Percentiles rank a stretch among this genome's conserved stretches.
Conservation (phyloP, 2,888 invertebrate genomes). For the Anthophora plumipes region DNA sequence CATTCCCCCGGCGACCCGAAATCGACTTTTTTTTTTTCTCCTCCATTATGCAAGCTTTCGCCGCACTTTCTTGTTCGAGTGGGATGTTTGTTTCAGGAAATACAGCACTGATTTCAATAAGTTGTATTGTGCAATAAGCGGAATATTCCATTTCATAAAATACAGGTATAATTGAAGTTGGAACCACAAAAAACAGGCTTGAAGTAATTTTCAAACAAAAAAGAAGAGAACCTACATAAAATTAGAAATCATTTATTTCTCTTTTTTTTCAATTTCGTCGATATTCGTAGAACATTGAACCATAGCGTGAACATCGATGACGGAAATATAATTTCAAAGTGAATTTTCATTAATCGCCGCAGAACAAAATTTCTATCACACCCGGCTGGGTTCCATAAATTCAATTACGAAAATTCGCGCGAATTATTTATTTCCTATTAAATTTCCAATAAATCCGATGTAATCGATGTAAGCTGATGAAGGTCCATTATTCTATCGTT, state of each 20-base stretch:
- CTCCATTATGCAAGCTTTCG: background rate
- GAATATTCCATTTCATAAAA: background rate
- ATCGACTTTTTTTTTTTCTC: background rate
- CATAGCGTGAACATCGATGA: background rate
- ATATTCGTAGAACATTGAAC: background rate
- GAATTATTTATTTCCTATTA: slow-evolving; percentile 53
- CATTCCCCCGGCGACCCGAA: background rate
- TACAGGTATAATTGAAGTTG: background rate
- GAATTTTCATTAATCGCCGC: slow-evolving; percentile 1
- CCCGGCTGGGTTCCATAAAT: slow-evolving; percentile 31
- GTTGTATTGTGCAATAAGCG: background rate
- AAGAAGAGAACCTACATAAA: background rate
- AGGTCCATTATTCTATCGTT: slow-evolving; percentile 48
- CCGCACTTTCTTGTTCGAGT: background rate
- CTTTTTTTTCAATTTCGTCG: slow-evolving; percentile 15
- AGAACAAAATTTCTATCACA: slow-evolving; percentile 13
- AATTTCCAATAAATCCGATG: slow-evolving; percentile 49
- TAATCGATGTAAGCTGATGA: slow-evolving; percentile 33
- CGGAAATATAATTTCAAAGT: slow-evolving; percentile 5
- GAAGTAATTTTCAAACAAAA: background rate
- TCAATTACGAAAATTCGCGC: slow-evolving; percentile 45
- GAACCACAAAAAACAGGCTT: too few relatives aligned
- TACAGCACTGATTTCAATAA: too few relatives aligned
- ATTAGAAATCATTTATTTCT: background rate
- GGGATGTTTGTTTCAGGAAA: background rate